These are phyloP conservation scores for Anolis carolinensis DNA, from an alignment of 2,113 vertebrate species.

Conservation along the genomic window DNA sequence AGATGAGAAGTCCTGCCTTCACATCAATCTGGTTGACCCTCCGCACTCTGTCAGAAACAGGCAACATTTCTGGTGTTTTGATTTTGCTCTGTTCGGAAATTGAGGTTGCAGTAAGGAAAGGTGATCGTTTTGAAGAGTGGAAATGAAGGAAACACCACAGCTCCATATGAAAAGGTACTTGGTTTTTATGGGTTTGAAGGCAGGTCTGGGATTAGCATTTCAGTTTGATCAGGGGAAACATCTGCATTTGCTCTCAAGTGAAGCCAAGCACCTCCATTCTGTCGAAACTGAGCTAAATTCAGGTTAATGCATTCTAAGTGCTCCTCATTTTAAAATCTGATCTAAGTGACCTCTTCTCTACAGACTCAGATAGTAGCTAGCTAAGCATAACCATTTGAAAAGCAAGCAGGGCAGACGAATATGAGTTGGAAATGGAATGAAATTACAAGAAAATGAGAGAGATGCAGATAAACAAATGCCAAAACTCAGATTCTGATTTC, in stretches of 20 bases:
- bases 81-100: neutral
- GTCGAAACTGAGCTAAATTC: no score
- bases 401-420: no score
- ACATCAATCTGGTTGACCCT: neutral
- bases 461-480: no score
- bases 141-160: no score
- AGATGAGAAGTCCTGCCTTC: neutral
- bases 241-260: neutral
- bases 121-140: neutral
- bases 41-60: neutral
- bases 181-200: no score
- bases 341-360: neutral
- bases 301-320: neutral
- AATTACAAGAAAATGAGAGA: no score
- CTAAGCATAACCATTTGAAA: no score
- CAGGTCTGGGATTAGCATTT: neutral
- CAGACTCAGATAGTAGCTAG: neutral
- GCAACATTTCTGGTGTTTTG: neutral
- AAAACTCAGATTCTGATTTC: no score
- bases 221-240: neutral
- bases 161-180: neutral
- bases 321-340: neutral
- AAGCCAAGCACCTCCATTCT: neutral
- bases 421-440: no score
- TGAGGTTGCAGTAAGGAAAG: neutral